Conservation (phyloP, 2,888 invertebrate genomes). For the Calameuta pallipes region DNA sequence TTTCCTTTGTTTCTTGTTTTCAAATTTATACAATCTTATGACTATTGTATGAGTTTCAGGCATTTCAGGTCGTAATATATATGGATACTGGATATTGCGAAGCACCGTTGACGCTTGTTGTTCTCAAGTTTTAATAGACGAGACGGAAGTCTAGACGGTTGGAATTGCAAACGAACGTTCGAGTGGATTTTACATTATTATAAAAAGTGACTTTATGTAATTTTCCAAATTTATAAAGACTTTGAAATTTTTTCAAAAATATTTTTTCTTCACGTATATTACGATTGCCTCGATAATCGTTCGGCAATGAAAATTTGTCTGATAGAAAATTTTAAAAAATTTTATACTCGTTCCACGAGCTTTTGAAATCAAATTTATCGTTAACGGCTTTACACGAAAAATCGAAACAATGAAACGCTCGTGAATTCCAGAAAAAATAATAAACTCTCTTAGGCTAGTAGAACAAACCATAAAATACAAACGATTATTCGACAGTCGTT, state of each 20-base stretch:
- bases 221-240: neutral
- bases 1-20: neutral
- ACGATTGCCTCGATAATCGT: no score
- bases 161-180: neutral
- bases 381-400: neutral
- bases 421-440: neutral
- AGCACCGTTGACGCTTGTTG: neutral
- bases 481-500: neutral
- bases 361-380: neutral
- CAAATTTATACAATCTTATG: neutral
- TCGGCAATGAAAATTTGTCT: neutral
- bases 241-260: no score
- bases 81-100: neutral
- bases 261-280: no score
- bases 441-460: neutral
- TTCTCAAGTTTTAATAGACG: neutral
- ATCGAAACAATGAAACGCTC: neutral
- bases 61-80: neutral
- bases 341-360: neutral
- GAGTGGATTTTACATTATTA: neutral
- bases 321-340: neutral
- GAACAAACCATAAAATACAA: neutral
- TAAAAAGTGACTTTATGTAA: neutral
- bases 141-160: neutral
- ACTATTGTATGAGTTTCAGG: neutral